Evolutionary conservation across 2,113 vertebrate species (phyloP).

Genomic region (Gymnocephalus cernua): DNA sequence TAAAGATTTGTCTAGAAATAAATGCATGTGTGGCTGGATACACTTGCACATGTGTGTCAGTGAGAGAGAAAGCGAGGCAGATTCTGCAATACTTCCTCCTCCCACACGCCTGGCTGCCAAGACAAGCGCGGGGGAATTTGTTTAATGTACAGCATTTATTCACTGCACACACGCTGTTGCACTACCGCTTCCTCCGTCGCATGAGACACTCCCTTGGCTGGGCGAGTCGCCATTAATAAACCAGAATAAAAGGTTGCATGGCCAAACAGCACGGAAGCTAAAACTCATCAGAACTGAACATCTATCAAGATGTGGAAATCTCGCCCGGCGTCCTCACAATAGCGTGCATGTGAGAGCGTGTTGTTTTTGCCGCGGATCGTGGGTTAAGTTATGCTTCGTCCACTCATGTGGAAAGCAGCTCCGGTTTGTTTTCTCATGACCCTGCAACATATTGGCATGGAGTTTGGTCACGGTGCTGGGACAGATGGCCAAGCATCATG

Average conservation of each 20-base stretch:
- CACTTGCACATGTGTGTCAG: conserved; percentile 22
- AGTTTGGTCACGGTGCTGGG: conserved; percentile 76
- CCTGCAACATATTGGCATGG: conserved; percentile 82
- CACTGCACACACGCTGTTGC: conserved; percentile 76
- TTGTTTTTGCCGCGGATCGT: not conserved
- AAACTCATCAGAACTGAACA: conserved; percentile 41
- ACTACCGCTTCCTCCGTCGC: conserved; percentile 75
- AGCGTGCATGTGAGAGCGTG: conserved; percentile 17
- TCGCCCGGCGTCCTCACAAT: not conserved
- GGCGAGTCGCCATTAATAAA: conserved; percentile 76
- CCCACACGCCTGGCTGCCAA: conserved; percentile 73
- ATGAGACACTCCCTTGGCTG: conserved; percentile 78
- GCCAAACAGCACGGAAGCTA: conserved; percentile 54
- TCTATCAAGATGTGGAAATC: conserved; percentile 9
- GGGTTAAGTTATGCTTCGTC: conserved; percentile 41
- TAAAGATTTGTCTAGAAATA: not conserved
- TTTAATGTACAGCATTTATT: conserved; percentile 84
- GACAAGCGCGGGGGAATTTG: conserved; percentile 73
- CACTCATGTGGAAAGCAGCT: conserved; percentile 70
- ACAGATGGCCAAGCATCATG: conserved; percentile 88
- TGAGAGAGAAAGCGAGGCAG: conserved; percentile 12
- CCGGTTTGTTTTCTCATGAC: conserved; percentile 82
- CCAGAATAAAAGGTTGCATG: conserved; percentile 52
- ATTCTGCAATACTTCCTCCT: conserved; percentile 60
- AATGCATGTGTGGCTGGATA: conserved; percentile 1